Conservation (phyloP, 2,113 vertebrate genomes). For the Vimba vimba region DNA sequence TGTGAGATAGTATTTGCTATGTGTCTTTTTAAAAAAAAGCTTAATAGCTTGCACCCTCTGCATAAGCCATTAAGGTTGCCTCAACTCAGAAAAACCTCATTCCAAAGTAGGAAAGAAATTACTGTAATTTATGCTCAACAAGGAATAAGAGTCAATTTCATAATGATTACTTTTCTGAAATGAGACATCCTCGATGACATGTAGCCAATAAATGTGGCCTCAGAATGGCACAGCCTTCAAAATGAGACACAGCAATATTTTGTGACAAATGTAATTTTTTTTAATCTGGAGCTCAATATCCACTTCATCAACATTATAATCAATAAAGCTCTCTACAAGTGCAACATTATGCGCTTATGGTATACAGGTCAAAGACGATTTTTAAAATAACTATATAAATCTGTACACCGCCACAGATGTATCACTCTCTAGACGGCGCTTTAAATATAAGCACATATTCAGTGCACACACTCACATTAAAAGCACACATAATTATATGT, state of each 20-base stretch:
- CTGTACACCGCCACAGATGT: too few species aligned
- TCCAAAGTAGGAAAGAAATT: too few species aligned
- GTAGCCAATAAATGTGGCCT: background rate
- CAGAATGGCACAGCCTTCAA: background rate
- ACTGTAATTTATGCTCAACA: too few species aligned
- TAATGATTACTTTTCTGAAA: background rate
- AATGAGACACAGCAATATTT: background rate
- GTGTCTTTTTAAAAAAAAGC: too few species aligned
- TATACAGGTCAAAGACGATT: background rate
- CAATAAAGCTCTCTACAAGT: background rate
- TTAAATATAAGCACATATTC: background rate
- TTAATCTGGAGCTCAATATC: background rate
- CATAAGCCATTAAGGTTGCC: background rate
- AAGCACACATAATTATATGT: background rate
- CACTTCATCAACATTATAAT: background rate
- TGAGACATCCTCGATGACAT: background rate
- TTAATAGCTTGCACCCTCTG: too few species aligned
- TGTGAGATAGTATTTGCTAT: too few species aligned
- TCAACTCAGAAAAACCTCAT: background rate
- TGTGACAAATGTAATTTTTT: background rate
- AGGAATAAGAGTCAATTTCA: background rate
- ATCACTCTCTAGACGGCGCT: background rate
- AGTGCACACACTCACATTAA: background rate
- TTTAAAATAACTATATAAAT: background rate
- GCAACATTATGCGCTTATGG: background rate